Evolutionary conservation across 2,888 invertebrate species (phyloP), one percentile per base, ranked within the genome.

Genomic region (Lasioglossum pauxillum): DNA sequence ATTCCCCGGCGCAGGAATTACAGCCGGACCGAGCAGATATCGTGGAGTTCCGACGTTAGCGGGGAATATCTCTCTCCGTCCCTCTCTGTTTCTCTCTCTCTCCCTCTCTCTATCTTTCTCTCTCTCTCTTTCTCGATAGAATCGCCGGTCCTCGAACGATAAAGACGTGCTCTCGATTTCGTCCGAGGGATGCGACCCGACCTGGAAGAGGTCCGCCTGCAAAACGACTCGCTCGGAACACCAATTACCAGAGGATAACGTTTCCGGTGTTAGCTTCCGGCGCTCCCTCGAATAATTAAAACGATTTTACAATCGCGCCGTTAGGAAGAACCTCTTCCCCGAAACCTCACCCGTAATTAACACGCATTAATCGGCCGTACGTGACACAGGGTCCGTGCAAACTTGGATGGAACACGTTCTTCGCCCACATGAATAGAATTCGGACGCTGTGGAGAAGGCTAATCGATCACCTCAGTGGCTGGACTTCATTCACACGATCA

Each of bases 41-140:
- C 78, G 82, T 84, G 7, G 89, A 91, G 78, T 90, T 90, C 57
- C 85, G 84, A 67, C 75, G 78, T 78, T 75, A 89, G 49, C 83
- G 82, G n/a, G 8, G 35, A 31, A n/a, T 35, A 3, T 67, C 67
- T 7, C 35, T 35, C 27, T 60, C 60, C n/a, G n/a, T 31, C 16
- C 31, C 60, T 14, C 31, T 31, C n/a, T n/a, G n/a, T n/a, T n/a
- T 57, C 57, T 57, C 57, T 57, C n/a, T 57, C 53, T 19, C 53
- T 23, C 23, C 8, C 53, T 53, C 53, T 23, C 53, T 53, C 53
- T 49, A 19, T 57, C 57, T 57, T 0, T 44, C 57, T 57, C 12
- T 57, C 27, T 57, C 0, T 57, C 57, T 12, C n/a, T 57, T 23
- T 57, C 57, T 71, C 84, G 76, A 78, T 84, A 77, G 73, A 72